Conservation (phyloP, 2,888 invertebrate genomes). For the Ashinkailepas kermadecensis region DNA sequence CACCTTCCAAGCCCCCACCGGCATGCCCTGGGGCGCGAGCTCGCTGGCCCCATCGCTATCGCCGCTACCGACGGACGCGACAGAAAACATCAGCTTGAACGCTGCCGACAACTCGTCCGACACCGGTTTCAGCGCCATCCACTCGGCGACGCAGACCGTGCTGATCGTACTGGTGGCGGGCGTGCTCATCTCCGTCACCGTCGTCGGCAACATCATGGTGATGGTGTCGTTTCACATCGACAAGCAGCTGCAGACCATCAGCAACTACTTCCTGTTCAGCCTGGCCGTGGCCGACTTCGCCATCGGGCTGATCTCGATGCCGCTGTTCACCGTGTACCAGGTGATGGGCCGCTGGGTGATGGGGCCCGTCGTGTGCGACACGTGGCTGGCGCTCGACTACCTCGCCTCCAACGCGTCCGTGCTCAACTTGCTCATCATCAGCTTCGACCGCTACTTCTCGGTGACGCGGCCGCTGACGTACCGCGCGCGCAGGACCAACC, state of each 20-base stretch:
- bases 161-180: conserved; percentile 62
- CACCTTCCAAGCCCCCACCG: too few species aligned
- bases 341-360: conserved; percentile 92
- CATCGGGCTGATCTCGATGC: conserved; percentile 96
- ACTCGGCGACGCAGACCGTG: conserved; percentile 41
- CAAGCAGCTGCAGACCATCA: conserved; percentile 95
- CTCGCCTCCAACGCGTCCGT: conserved; percentile 97
- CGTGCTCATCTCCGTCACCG: conserved; percentile 74
- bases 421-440: conserved; percentile 93
- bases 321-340: conserved; percentile 87
- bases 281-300: conserved; percentile 96
- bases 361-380: conserved; percentile 85
- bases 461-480: conserved; percentile 49
- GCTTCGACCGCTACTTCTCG: conserved; percentile 81
- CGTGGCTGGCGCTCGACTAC: conserved; percentile 96
- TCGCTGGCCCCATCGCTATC: too few species aligned
- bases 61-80: too few species aligned
- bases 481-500: conserved; percentile 47
- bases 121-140: not conserved
- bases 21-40: too few species aligned
- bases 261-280: conserved; percentile 96
- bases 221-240: conserved; percentile 98
- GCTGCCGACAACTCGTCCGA: too few species aligned
- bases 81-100: too few species aligned
- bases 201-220: conserved; percentile 93